Conservation (phyloP, 2,113 vertebrate genomes). For the Coptodon rendalli region DNA sequence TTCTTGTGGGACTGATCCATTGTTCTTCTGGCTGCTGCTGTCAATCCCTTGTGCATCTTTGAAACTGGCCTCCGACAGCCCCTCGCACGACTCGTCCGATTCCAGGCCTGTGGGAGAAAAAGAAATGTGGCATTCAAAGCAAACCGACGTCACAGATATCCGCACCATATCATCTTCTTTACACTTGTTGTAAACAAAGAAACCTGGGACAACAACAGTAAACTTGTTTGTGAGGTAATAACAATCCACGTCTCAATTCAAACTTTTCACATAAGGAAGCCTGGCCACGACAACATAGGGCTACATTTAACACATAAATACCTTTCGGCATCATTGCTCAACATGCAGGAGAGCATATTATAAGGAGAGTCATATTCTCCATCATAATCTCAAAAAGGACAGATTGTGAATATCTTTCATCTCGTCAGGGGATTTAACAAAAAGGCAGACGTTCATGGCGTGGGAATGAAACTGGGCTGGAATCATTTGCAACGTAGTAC, state of each 20-base stretch:
- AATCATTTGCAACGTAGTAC: neutral
- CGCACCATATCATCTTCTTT: neutral
- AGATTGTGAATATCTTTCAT: neutral
- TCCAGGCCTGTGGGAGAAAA: slow-evolving; percentile 81
- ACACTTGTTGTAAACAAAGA: neutral
- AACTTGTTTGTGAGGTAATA: neutral
- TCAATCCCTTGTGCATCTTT: slow-evolving; percentile 76
- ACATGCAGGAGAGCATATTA: neutral
- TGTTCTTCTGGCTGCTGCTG: slow-evolving; percentile 70
- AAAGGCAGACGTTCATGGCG: neutral
- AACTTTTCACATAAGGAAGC: neutral
- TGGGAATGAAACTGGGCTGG: neutral
- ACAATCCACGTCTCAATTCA: neutral
- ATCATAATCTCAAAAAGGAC: neutral
- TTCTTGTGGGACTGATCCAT: slow-evolving; percentile 77
- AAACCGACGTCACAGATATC: neutral
- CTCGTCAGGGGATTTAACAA: neutral
- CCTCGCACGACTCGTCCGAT: slow-evolving; percentile 89
- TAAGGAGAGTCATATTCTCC: neutral
- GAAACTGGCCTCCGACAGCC: slow-evolving; percentile 83
- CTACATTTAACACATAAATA: neutral
- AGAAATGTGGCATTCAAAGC: neutral
- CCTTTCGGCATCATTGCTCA: neutral
- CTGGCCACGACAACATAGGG: neutral
- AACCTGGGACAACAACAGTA: neutral